Conservation (phyloP, 2,797 vertebrate genomes). For the Knipowitschia caucasica region DNA sequence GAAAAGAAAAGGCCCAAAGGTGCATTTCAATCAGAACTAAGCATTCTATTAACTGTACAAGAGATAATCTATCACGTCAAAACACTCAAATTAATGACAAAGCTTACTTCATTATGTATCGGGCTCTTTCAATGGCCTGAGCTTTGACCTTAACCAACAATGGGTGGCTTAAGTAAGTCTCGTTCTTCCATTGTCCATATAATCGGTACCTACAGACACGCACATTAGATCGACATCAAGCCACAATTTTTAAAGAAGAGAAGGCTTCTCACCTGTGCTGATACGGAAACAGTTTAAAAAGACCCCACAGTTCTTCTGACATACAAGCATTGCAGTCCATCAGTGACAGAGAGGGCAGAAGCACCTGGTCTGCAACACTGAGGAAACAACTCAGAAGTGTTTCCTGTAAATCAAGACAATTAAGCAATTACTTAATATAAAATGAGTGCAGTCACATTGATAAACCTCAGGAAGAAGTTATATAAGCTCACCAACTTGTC, state of each 20-base stretch:
- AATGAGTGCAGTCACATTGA: not conserved
- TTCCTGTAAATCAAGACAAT: conserved; percentile 78
- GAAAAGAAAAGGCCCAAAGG: conserved; percentile 5
- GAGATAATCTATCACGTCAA: no score
- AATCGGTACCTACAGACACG: conserved; percentile 84
- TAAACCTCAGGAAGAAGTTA: not conserved
- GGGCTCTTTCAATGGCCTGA: conserved; percentile 95
- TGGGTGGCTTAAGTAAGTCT: conserved; percentile 92
- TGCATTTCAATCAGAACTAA: conserved; percentile 23
- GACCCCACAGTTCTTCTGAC: conserved; percentile 98
- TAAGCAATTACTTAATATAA: not conserved
- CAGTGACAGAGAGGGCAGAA: conserved; percentile 92
- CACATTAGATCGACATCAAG: not conserved
- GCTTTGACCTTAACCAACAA: conserved; percentile 97
- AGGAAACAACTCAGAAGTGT: conserved; percentile 92
- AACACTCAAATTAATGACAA: no score
- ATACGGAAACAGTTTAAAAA: conserved; percentile 98
- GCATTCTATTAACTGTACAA: not conserved
- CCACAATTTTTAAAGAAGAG: not conserved
- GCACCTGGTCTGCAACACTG: conserved; percentile 94
- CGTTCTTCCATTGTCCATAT: conserved; percentile 98
- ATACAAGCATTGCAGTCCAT: conserved; percentile 99
- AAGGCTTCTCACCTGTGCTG: conserved; percentile 86
- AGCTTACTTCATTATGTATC: conserved; percentile 99
- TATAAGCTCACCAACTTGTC: conserved; percentile 86